Evolutionary conservation across 1,140 invertebrate species (phyloP).

Genomic region (Adelges cooleyi): DNA sequence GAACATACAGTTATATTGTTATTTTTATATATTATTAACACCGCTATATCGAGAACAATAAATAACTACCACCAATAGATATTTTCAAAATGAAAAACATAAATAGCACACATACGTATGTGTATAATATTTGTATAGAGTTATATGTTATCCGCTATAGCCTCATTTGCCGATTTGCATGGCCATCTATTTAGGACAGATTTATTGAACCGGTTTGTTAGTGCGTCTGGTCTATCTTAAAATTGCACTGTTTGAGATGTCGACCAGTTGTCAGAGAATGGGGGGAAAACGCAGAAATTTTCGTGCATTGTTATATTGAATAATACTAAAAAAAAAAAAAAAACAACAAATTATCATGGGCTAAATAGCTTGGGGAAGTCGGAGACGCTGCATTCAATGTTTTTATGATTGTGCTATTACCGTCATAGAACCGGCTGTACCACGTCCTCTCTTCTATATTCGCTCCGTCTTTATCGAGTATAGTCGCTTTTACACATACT

Average conservation of each 20-base stretch:
- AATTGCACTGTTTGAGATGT: not conserved
- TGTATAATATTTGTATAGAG: too few relatives aligned
- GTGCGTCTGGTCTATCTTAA: not conserved
- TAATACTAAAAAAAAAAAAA: too few relatives aligned
- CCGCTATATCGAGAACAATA: too few relatives aligned
- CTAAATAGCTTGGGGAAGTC: slow-evolving; percentile 8
- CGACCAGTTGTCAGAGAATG: not conserved
- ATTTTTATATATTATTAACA: too few relatives aligned
- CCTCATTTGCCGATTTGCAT: too few relatives aligned
- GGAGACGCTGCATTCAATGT: not conserved
- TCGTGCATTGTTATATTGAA: not conserved
- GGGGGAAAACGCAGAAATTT: not conserved
- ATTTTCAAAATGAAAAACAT: too few relatives aligned
- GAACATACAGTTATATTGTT: too few relatives aligned
- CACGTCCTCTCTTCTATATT: not conserved
- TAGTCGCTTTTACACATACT: not conserved
- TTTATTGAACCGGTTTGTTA: slow-evolving; percentile 6
- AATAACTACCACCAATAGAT: too few relatives aligned
- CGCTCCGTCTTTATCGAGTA: not conserved
- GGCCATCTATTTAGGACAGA: not conserved
- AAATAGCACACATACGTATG: too few relatives aligned
- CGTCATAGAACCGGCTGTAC: slow-evolving; percentile 10
- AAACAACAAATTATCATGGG: slow-evolving; percentile 1
- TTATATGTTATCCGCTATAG: too few relatives aligned
- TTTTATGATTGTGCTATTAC: slow-evolving; percentile 2